Evolutionary conservation across 2,113 vertebrate species (phyloP).

Genomic region (Clinocottus analis): DNA sequence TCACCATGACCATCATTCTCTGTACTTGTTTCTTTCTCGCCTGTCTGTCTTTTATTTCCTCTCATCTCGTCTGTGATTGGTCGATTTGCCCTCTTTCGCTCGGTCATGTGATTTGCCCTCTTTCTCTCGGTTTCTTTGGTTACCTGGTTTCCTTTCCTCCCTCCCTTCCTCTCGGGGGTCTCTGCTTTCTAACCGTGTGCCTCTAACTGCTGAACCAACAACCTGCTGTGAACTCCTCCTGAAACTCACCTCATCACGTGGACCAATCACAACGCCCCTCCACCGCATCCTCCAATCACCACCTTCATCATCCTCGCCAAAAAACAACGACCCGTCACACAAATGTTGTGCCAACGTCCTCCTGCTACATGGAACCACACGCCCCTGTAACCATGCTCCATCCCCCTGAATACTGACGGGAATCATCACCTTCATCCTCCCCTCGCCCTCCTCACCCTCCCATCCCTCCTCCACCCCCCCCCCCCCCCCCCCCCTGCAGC

Average conservation of each 20-base stretch:
- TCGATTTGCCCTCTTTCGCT: conserved; percentile 69
- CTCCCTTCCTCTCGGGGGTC: neutral
- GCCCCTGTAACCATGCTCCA: conserved; percentile 7
- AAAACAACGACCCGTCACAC: neutral
- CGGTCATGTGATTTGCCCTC: conserved; percentile 59
- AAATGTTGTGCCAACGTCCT: neutral
- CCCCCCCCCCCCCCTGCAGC: conserved; percentile 77
- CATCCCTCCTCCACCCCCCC: conserved; percentile 33
- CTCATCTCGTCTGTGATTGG: conserved; percentile 16
- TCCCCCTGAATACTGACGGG: conserved; percentile 14
- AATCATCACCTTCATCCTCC: conserved; percentile 12
- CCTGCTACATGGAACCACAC: neutral
- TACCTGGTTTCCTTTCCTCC: conserved; percentile 24
- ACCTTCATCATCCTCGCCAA: neutral
- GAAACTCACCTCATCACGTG: conserved; percentile 7
- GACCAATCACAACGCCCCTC: conserved; percentile 2
- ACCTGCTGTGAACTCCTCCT: conserved; percentile 24
- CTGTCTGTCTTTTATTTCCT: conserved; percentile 3
- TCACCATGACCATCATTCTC: conserved; percentile 1
- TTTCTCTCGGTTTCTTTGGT: conserved; percentile 53
- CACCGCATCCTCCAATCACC: conserved; percentile 9
- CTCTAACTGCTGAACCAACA: too few species aligned
- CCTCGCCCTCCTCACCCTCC: conserved; percentile 25
- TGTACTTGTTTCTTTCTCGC: neutral
- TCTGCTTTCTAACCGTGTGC: conserved; percentile 43